Conservation (phyloP, 2,113 vertebrate species). For the Ictalurus furcatus region DNA sequence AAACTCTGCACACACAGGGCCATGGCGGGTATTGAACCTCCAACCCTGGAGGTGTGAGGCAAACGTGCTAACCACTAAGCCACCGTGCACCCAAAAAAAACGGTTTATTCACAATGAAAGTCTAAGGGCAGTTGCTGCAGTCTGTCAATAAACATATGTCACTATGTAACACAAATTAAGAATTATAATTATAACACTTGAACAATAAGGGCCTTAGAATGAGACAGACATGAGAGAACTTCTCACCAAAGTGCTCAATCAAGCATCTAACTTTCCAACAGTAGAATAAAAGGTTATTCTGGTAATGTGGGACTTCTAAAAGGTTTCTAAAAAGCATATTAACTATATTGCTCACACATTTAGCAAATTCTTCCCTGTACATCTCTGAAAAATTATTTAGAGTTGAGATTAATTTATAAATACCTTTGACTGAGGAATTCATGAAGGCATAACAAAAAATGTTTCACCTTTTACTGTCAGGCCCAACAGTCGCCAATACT, state of each 20-base stretch:
- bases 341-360: not conserved
- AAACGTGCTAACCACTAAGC: too few species aligned
- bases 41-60: too few species aligned
- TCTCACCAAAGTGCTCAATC: not conserved
- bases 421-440: not conserved
- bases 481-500: not conserved
- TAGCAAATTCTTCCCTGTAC: not conserved
- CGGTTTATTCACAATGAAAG: not conserved
- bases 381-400: not conserved
- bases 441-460: not conserved
- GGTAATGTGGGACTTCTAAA: not conserved
- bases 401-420: not conserved
- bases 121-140: not conserved
- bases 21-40: too few species aligned
- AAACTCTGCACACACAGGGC: too few species aligned
- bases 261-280: not conserved
- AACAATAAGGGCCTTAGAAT: not conserved
- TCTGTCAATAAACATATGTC: not conserved
- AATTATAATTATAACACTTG: not conserved
- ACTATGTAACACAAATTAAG: not conserved
- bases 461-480: not conserved
- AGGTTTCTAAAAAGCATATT: not conserved
- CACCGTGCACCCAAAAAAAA: not conserved
- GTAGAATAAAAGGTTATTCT: not conserved
- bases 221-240: not conserved